phyloP scores from a whole-genome alignment of 92 coral and sea anemone genomes.

The Bergia puertoricense region DNA sequence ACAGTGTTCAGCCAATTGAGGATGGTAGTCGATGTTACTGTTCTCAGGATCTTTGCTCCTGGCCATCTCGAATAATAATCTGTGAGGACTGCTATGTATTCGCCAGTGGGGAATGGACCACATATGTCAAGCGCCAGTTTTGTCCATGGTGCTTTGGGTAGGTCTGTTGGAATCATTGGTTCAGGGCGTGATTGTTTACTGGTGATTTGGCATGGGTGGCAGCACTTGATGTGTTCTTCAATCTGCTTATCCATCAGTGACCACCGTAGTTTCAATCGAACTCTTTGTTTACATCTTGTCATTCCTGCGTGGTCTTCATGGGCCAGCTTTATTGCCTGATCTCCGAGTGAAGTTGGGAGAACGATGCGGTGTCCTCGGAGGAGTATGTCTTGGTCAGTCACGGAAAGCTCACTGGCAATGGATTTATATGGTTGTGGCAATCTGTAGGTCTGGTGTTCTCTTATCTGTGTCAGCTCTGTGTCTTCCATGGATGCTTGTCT shows the following conservation, averaged over 20 bases:
- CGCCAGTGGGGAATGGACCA: conserved; percentile 50
- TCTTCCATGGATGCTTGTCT: no score
- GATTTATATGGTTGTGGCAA: no score
- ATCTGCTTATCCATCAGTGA: conserved; percentile 57
- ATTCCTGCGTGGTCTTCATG: no score
- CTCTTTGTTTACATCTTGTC: no score
- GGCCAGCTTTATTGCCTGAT: not conserved
- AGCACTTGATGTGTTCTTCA: conserved; percentile 47
- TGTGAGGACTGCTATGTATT: no score
- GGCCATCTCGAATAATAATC: conserved; percentile 21
- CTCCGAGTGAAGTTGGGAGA: conserved; percentile 44
- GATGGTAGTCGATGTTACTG: conserved; percentile 5
- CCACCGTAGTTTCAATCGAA: conserved; percentile 47
- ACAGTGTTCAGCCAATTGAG: conserved; percentile 41
- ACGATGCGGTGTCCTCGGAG: conserved; percentile 5
- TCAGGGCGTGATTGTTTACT: conserved; percentile 47
- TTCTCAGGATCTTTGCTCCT: conserved; percentile 54
- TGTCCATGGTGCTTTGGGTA: conserved; percentile 47
- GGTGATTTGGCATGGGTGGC: conserved; percentile 55
- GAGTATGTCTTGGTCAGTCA: no score
- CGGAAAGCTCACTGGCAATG: no score
- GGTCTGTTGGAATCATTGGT: conserved; percentile 21
- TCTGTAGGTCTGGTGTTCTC: no score
- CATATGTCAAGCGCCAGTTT: conserved; percentile 64
- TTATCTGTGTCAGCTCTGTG: no score